Conservation (phyloP, 2,888 invertebrate genomes). For the Monoplex corrugatus region DNA sequence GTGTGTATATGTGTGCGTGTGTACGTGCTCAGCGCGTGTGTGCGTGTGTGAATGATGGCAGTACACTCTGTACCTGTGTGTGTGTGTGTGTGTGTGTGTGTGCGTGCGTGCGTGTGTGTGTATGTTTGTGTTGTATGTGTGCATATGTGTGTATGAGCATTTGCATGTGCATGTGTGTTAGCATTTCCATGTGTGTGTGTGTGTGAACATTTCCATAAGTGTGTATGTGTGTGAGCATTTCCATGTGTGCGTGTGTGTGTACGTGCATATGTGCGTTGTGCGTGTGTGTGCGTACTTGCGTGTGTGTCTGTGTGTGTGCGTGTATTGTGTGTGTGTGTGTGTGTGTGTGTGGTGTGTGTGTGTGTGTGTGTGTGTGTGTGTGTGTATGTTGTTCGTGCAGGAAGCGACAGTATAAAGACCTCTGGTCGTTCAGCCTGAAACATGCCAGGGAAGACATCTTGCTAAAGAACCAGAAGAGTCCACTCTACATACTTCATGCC, state of each 20-base stretch:
- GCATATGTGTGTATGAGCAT: background rate
- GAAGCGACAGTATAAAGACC: no score
- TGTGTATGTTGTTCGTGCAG: no score
- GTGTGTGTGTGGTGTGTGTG: background rate
- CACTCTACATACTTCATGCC: no score
- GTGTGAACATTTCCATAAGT: background rate
- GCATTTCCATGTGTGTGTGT: background rate
- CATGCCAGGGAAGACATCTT: no score
- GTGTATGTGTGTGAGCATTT: background rate
- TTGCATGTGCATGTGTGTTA: background rate
- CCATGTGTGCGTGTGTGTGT: background rate
- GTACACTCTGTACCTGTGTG: background rate
- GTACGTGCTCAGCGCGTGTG: background rate
- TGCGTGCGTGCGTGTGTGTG: slow-evolving; percentile 10
- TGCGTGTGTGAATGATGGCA: no score
- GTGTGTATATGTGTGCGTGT: no score
- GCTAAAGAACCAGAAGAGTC: no score
- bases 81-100: slow-evolving; percentile 26
- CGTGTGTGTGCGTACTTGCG: background rate
- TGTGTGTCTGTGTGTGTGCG: slow-evolving; percentile 2
- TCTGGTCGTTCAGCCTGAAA: no score
- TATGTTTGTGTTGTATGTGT: background rate
- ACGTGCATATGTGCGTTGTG: background rate
- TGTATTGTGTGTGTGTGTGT: slow-evolving; percentile 4
- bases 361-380: background rate